Conservation (phyloP, 1,140 invertebrate genomes). For the Adoxophyes honmai region DNA sequence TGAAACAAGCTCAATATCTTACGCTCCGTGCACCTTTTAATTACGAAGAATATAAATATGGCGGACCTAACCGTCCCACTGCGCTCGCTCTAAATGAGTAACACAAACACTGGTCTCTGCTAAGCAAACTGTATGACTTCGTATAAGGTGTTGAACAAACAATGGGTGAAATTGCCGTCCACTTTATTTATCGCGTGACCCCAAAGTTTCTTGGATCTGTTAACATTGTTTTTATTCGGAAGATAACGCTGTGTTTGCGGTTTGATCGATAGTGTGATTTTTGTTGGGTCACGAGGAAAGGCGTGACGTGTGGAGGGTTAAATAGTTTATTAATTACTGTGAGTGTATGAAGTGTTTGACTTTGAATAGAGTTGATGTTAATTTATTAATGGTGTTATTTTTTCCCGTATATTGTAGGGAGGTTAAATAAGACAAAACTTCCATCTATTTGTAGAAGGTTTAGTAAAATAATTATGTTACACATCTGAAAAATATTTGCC, state of each 20-base stretch:
- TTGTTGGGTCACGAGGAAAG: neutral
- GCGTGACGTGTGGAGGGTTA: too few relatives aligned
- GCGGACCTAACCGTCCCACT: neutral
- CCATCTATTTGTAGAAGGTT: too few relatives aligned
- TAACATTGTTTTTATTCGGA: constrained; percentile 14
- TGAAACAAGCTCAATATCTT: too few relatives aligned
- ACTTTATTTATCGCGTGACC: constrained; percentile 38
- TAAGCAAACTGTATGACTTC: constrained; percentile 46
- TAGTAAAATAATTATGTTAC: too few relatives aligned
- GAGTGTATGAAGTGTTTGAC: too few relatives aligned
- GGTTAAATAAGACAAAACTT: too few relatives aligned
- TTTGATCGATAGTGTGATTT: neutral
- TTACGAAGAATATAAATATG: neutral
- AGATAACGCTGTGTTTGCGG: constrained; percentile 3
- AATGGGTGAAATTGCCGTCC: constrained; percentile 34
- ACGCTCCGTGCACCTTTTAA: neutral
- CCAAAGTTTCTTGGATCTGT: constrained; percentile 19
- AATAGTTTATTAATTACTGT: too few relatives aligned
- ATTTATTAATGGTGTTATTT: too few relatives aligned
- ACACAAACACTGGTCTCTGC: constrained; percentile 32
- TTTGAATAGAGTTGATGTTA: too few relatives aligned
- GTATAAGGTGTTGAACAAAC: constrained; percentile 42
- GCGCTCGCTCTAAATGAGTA: constrained; percentile 31
- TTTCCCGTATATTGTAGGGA: too few relatives aligned
- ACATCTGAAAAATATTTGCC: too few relatives aligned